Conservation (phyloP, 2,113 vertebrate genomes). For the Acinonyx jubatus region DNA sequence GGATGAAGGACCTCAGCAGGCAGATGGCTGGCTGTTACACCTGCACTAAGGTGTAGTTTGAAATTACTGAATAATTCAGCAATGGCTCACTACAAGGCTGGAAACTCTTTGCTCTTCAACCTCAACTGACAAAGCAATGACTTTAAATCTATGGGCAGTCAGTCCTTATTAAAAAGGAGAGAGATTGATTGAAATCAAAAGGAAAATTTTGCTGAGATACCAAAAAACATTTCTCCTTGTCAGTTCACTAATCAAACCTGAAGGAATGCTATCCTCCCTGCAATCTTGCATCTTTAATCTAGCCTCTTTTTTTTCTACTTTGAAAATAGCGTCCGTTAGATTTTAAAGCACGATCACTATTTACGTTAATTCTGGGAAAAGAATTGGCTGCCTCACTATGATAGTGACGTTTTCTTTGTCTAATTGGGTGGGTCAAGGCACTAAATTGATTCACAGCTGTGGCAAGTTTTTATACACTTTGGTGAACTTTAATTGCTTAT, state of each 20-base stretch:
- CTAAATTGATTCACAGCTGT: constrained; percentile 80
- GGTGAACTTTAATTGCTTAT: constrained; percentile 74
- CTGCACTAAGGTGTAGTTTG: neutral
- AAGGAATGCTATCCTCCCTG: neutral
- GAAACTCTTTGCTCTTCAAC: constrained; percentile 19
- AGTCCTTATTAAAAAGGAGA: neutral
- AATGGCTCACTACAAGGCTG: neutral
- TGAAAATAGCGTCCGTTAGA: constrained; percentile 52
- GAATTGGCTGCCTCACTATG: constrained; percentile 69
- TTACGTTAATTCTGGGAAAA: constrained; percentile 80
- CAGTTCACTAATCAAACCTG: constrained; percentile 5
- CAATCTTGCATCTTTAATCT: neutral
- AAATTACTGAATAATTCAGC: constrained; percentile 31
- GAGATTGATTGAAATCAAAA: constrained; percentile 25
- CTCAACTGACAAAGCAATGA: constrained; percentile 17
- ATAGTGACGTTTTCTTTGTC: constrained; percentile 80
- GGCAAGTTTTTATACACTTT: constrained; percentile 80
- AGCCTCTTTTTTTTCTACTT: constrained; percentile 37
- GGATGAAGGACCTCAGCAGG: neutral
- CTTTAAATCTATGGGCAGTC: constrained; percentile 43
- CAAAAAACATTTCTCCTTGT: constrained; percentile 10
- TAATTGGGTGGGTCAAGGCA: constrained; percentile 79
- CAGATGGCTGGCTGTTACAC: neutral
- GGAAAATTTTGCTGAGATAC: constrained; percentile 53
- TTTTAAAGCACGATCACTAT: constrained; percentile 77